phyloP scores from a whole-genome alignment of 2,797 vertebrate species.

The Danio tinwini region DNA sequence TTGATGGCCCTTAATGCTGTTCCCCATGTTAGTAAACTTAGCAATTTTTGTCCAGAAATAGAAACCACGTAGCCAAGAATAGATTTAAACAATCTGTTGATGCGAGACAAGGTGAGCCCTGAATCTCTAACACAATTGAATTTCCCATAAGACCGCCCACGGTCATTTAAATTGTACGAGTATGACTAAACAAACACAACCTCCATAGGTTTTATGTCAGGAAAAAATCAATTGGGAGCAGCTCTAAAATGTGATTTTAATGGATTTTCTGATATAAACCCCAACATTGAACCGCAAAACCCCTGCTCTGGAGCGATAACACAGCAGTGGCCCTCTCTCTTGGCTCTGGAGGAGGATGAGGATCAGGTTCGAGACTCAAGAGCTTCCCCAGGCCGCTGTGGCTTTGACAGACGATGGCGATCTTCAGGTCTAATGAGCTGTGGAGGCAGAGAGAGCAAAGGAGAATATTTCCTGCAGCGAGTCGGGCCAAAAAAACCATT shows the following conservation, averaged over 20 bases:
- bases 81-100: not conserved
- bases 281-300: conserved; percentile 20
- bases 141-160: not conserved
- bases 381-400: conserved; percentile 4
- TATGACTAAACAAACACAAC: not conserved
- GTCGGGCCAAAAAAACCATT: conserved; percentile 33
- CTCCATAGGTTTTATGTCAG: not conserved
- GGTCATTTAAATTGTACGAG: not conserved
- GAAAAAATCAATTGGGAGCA: not conserved
- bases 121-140: not conserved
- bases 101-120: not conserved
- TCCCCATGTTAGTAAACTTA: not conserved
- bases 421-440: conserved; percentile 47
- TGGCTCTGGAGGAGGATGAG: not conserved
- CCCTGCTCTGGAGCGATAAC: conserved; percentile 29
- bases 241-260: conserved; percentile 16
- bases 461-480: conserved; percentile 38
- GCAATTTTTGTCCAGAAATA: not conserved
- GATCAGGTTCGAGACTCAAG: conserved; percentile 7
- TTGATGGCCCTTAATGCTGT: too few species aligned
- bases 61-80: too few species aligned
- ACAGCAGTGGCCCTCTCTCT: conserved; percentile 3
- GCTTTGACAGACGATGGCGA: conserved; percentile 46
- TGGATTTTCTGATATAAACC: conserved; percentile 5
- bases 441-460: conserved; percentile 34